A percentile compares a stretch with the other conserved stretches of the same genome.
These are phyloP conservation scores for Pogonognathellus flavescens DNA, from an alignment of 1,140 invertebrate genomes.

Conservation along the genomic window DNA sequence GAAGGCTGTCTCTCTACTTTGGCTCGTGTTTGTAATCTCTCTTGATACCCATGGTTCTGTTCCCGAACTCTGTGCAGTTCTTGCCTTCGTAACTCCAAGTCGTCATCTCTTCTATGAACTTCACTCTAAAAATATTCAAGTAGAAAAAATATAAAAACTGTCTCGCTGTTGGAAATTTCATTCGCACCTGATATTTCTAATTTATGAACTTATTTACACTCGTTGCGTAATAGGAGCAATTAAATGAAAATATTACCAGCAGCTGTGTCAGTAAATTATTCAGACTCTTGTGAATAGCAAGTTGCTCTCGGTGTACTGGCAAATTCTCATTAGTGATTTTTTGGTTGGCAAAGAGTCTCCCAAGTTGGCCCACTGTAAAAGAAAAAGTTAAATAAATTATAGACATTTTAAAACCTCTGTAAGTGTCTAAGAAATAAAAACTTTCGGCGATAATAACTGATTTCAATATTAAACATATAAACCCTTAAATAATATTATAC, in stretches of 20 bases:
- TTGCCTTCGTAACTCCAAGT: conserved; percentile 60
- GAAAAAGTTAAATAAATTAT: background rate
- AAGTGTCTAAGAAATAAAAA: no score
- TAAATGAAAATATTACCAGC: conserved; percentile 51
- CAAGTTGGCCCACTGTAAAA: conserved; percentile 61
- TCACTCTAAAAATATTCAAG: conserved; percentile 59
- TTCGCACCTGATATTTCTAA: background rate
- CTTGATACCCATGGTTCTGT: conserved; percentile 67
- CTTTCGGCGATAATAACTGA: no score
- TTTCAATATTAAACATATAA: no score
- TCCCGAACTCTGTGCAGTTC: conserved; percentile 65
- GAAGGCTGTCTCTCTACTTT: conserved; percentile 42
- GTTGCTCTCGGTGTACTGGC: conserved; percentile 54
- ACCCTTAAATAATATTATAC: no score
- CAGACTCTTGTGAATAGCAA: conserved; percentile 66
- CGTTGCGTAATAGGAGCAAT: background rate
- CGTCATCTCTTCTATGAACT: conserved; percentile 64
- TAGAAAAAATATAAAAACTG: background rate
- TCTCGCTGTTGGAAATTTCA: background rate
- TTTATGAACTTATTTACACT: no score
- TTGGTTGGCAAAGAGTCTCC: conserved; percentile 53
- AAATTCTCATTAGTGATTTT: conserved; percentile 62
- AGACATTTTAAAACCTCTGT: background rate
- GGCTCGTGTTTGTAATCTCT: conserved; percentile 56
- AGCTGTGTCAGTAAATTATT: conserved; percentile 65